Base-by-base conservation (phyloP, 2,797 vertebrate genomes). In the Helarctos malayanus region DNA sequence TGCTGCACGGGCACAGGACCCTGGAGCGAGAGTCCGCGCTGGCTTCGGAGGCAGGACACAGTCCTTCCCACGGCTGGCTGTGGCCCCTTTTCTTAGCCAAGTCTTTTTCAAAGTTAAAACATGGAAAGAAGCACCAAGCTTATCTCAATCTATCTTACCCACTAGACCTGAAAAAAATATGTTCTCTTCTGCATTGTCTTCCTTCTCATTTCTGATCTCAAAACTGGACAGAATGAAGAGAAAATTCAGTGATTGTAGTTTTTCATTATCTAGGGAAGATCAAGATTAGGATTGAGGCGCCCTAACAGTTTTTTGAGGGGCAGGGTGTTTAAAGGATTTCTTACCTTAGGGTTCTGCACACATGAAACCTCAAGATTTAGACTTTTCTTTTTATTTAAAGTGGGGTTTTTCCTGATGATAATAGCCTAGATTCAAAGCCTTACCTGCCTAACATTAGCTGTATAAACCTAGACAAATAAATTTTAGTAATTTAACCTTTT, bases 81-180 rank as follows among this genome's bases (percentile, higher is more conserved):
- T 52, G 73, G 63, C 9, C 11, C 76, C 2, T 65, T 71, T 78
- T 68, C 68, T 89, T 65, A 73, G 15, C 12, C 29, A 65, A 14
- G 54, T 88, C 78, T 92, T 95, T 94, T 63, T 93, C 11, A 21
- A 95, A 83, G 41, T 92, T 81, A 95, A 90, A 88, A 88, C 80
- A 52, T 1, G 3, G 19, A 83, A 93, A 38, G 56, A 56, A 94
- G 12, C 12, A 54, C 45, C 49, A 54, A 92, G 7, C 15, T 69
- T 63, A 82, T 71, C 38, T 69, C 84, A 54, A 5, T 45, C 3
- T 32, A 32, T 23, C 87, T 78, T 84, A 56, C 35, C 21, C 68
- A 49, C n/a, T 83, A 32, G 16, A n/a, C 63, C 8, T n/a, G 32
- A 15, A 29, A 15, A 27, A 32, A 63, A 63, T 47, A 68, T 1